Evolutionary conservation across 2,113 vertebrate species (phyloP), one percentile per base, ranked within the genome.

Genomic region (Oryzias melastigma): DNA sequence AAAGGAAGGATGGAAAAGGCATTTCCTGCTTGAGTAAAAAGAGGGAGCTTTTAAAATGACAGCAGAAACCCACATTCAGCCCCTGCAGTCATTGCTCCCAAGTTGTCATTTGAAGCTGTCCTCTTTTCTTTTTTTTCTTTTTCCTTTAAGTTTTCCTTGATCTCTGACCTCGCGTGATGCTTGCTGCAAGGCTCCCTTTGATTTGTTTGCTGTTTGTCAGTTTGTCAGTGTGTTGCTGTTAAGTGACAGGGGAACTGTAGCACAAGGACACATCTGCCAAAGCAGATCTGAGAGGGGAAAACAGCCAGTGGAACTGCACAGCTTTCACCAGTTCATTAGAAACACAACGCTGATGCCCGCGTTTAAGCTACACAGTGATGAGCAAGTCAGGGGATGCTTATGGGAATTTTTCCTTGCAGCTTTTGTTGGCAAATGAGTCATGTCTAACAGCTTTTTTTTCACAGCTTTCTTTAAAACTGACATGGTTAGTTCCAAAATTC

Each of bases 1-100:
- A 46, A 14, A 46, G 62, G 80, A 57, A 45, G 48, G 52, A 44
- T 56, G 20, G 18, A 7, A 13, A 27, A 55, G 45, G 56, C 60
- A 54, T 50, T 14, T 20, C 54, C 18, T 8, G 27, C 57, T 68
- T 68, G 57, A 71, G 58, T 66, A 68, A 65, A 55, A 35, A 35
- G 35, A 35, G 10, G 14, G 46, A 73, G 58, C 47, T 68, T 77
- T 35, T 81, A 49, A 72, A 74, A 74, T 61, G 42, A 61, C 54
- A 44, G 74, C 52, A 57, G 16, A 64, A 50, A 35, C 50, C 8
- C 42, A 35, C 18, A 29, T 46, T 48, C 62, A 53, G 52, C 15
- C 17, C 44, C 62, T 48, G 2, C 20, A 60, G 63, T 43, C 45
- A 55, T 56, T 58, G 29, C 55, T 62, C 40, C 41, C 35, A 16